Evolutionary conservation across 2,888 invertebrate genomes (phyloP).

Genomic region (Drosophila anceps): DNA sequence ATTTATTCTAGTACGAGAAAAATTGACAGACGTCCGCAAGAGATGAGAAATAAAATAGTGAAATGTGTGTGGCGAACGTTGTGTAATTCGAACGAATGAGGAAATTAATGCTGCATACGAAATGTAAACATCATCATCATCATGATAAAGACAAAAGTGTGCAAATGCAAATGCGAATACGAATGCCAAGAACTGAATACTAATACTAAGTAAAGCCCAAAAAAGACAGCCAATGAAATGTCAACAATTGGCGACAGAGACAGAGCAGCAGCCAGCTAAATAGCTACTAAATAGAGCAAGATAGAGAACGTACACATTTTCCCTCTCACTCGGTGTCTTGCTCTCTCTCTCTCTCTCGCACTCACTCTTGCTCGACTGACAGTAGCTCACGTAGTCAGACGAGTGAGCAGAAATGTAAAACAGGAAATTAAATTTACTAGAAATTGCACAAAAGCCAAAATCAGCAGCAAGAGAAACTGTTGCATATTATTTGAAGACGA

Average conservation of each 20-base stretch:
- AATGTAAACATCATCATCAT: conserved; percentile 43
- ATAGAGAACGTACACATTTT: background rate
- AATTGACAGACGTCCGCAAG: conserved; percentile 28
- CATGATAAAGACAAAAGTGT: conserved; percentile 15
- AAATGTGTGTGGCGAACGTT: conserved; percentile 15
- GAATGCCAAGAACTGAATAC: conserved; percentile 52
- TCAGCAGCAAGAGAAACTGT: conserved; percentile 33
- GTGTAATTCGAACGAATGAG: conserved; percentile 57
- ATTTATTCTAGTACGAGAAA: conserved; percentile 2
- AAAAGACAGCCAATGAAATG: conserved; percentile 53
- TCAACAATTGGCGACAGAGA: conserved; percentile 43
- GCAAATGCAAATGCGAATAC: conserved; percentile 39
- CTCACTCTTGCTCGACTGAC: background rate
- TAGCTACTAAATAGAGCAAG: conserved; percentile 20
- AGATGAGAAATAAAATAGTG: conserved; percentile 11
- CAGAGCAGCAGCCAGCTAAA: conserved; percentile 20
- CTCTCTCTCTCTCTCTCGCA: background rate
- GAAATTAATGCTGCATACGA: conserved; percentile 70
- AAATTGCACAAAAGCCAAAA: conserved; percentile 61
- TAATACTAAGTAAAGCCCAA: conserved; percentile 45
- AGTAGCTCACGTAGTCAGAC: conserved; percentile 9
- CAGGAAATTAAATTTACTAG: conserved; percentile 77
- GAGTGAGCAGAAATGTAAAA: conserved; percentile 59
- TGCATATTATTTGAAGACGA: conserved; percentile 40
- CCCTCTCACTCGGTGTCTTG: background rate